These are phyloP conservation scores for Jacana jacana DNA, from an alignment of 2,113 vertebrate species.

Conservation along the genomic window DNA sequence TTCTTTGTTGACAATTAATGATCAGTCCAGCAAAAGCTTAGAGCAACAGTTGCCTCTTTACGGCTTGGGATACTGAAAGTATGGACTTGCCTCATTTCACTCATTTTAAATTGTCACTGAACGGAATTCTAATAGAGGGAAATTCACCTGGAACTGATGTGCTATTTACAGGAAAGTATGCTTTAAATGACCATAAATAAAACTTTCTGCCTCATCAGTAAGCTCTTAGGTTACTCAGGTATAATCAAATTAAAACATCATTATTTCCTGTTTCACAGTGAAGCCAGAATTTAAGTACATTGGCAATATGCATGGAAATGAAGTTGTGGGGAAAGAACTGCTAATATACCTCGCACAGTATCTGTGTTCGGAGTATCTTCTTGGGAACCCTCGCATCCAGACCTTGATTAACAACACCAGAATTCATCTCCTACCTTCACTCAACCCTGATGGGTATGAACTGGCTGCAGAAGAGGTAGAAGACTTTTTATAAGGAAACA, in stretches of 20 bases:
- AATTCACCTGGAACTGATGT: not conserved
- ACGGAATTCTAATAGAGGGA: not conserved
- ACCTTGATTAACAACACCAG: slow-evolving; percentile 90
- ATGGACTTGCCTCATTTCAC: not conserved
- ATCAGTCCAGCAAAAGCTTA: not conserved
- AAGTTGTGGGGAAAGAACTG: slow-evolving; percentile 91
- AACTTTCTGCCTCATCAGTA: not conserved
- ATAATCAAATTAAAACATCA: slow-evolving; percentile 3
- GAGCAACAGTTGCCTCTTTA: not conserved
- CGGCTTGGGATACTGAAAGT: not conserved
- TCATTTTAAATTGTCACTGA: not conserved
- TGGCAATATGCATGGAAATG: slow-evolving; percentile 97
- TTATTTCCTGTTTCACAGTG: slow-evolving; percentile 75
- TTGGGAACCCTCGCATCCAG: slow-evolving; percentile 88
- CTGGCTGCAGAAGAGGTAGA: slow-evolving; percentile 93
- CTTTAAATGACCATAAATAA: not conserved
- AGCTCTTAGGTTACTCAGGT: not conserved
- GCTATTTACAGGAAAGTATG: not conserved
- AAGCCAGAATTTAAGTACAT: slow-evolving; percentile 94
- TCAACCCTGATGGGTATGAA: slow-evolving; percentile 98
- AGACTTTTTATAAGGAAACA: not conserved
- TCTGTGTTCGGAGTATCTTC: slow-evolving; percentile 90
- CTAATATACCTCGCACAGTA: slow-evolving; percentile 92
- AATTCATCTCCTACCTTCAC: slow-evolving; percentile 92
- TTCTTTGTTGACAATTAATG: not conserved